Evolutionary conservation across 2,888 invertebrate species (phyloP).

Genomic region (Pterobdella sp.): DNA sequence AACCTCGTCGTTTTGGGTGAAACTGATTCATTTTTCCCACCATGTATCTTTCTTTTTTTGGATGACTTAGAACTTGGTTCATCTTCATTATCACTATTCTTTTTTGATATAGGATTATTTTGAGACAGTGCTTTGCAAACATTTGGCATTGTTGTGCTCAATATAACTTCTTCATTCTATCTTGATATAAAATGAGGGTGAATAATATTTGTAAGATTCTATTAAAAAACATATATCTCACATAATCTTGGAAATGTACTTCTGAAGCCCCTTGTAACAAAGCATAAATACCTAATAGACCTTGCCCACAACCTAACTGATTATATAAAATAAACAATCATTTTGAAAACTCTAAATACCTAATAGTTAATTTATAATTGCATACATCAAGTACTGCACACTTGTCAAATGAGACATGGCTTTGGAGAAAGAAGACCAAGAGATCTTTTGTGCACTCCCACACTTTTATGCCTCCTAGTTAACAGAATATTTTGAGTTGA

Average conservation of each 20-base stretch:
- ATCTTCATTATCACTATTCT: not conserved
- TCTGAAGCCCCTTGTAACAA: not conserved
- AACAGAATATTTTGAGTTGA: too few relatives aligned
- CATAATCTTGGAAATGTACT: slow-evolving; percentile 27
- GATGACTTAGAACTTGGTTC: not conserved
- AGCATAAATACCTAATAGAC: slow-evolving; percentile 18
- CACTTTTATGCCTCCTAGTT: slow-evolving; percentile 18
- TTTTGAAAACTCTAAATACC: not conserved
- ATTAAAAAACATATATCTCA: slow-evolving; percentile 2
- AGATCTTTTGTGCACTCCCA: slow-evolving; percentile 22
- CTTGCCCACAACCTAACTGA: slow-evolving; percentile 16
- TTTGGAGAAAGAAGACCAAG: slow-evolving; percentile 5
- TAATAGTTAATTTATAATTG: not conserved
- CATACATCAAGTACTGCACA: slow-evolving; percentile 17
- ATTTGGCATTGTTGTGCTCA: not conserved
- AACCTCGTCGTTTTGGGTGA: too few relatives aligned
- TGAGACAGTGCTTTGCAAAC: not conserved
- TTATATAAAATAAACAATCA: not conserved
- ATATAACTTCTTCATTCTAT: slow-evolving; percentile 13
- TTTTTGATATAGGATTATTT: not conserved
- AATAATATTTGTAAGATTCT: not conserved
- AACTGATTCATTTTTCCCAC: not conserved
- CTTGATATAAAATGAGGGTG: not conserved
- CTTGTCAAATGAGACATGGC: not conserved
- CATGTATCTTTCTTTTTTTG: not conserved